Percentiles rank a stretch among this genome's conserved stretches.
Evolutionary conservation across 2,113 vertebrate genomes (phyloP).

Genomic region (Oenanthe melanoleuca): DNA sequence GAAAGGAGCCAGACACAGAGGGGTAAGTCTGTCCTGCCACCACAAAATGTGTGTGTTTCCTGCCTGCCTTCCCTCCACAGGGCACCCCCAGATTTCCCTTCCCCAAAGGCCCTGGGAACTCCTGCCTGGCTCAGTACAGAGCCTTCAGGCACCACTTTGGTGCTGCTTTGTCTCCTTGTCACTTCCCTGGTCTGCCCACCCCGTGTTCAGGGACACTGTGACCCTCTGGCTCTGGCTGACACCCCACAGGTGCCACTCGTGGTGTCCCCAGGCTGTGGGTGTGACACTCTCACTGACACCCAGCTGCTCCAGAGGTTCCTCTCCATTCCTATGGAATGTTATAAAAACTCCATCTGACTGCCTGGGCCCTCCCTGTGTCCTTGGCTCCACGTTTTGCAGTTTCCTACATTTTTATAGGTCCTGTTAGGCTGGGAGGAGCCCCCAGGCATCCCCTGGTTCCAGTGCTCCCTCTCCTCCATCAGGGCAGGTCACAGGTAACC

Average conservation of each 20-base stretch:
- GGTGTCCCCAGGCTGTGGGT: not conserved
- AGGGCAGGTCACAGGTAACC: not conserved
- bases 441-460: not conserved
- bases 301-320: not conserved
- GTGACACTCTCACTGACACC: not conserved
- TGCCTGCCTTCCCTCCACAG: not conserved
- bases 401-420: not conserved
- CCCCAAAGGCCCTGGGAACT: not conserved
- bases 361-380: too few relatives aligned
- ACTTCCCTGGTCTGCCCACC: not conserved
- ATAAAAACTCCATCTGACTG: not conserved
- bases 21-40: not conserved
- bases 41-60: not conserved
- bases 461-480: not conserved
- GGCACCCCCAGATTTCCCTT: not conserved
- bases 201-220: not conserved
- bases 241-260: not conserved
- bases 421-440: not conserved
- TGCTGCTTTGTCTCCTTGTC: not conserved
- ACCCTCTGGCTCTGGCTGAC: not conserved
- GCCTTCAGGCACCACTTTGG: not conserved
- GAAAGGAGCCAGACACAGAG: accelerated
- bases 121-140: not conserved
- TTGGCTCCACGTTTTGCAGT: accelerated
- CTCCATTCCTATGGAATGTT: accelerated